Percentiles rank a stretch among this genome's conserved stretches.
phyloP scores from a whole-genome alignment of 2,888 invertebrate species.

The Dorcus parallelipipedus region DNA sequence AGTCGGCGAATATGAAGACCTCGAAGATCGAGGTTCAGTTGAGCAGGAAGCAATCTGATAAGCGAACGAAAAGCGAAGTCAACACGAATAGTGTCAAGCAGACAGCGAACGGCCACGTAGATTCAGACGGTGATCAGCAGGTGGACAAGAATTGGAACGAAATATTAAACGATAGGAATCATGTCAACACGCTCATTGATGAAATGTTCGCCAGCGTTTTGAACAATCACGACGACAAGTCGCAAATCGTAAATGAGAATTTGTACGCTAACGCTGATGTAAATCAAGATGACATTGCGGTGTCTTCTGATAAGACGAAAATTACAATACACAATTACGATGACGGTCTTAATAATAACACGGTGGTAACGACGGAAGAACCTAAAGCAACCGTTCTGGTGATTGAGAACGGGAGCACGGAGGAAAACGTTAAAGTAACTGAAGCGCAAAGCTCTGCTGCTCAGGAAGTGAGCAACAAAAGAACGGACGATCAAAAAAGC shows the following conservation, averaged over 20 bases:
- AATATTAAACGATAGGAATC: slow-evolving; percentile 40
- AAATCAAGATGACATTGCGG: slow-evolving; percentile 13
- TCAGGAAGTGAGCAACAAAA: slow-evolving; percentile 20
- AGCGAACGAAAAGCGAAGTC: slow-evolving; percentile 10
- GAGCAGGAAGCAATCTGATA: slow-evolving; percentile 25
- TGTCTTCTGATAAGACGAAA: slow-evolving; percentile 22
- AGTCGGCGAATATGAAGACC: slow-evolving; percentile 39
- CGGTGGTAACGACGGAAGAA: slow-evolving; percentile 3
- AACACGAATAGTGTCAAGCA: background rate
- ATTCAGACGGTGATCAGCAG: slow-evolving; percentile 7
- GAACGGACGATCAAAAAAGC: slow-evolving; percentile 17
- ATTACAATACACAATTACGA: slow-evolving; percentile 29
- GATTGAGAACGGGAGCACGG: slow-evolving; percentile 16
- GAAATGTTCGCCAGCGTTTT: slow-evolving; percentile 47
- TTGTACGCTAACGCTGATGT: slow-evolving; percentile 1
- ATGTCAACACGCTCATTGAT: slow-evolving; percentile 45
- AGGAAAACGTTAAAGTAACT: slow-evolving; percentile 9
- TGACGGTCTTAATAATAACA: slow-evolving; percentile 10
- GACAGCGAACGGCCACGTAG: slow-evolving; percentile 15
- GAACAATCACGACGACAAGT: slow-evolving; percentile 34
- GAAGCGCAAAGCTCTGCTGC: slow-evolving; percentile 16
- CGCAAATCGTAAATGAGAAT: slow-evolving; percentile 25
- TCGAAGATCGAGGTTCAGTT: slow-evolving; percentile 30
- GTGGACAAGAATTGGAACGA: slow-evolving; percentile 27
- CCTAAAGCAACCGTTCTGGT: slow-evolving; percentile 23